These are phyloP conservation scores for Xiphophorus couchianus DNA, from an alignment of 2,113 vertebrate species.

Conservation along the genomic window DNA sequence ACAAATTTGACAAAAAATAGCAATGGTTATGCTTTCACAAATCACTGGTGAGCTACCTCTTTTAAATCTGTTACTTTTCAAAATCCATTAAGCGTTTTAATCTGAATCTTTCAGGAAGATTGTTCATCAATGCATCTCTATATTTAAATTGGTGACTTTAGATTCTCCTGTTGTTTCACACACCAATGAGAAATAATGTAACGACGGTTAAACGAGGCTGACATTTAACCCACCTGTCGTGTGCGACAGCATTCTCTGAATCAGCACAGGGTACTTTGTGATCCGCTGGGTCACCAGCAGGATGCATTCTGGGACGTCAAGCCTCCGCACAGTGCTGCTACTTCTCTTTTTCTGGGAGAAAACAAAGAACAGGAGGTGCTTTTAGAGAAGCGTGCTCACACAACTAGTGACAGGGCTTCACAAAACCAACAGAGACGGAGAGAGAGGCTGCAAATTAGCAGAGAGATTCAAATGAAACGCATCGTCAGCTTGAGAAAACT, in stretches of 20 bases:
- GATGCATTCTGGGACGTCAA: slow-evolving; percentile 96
- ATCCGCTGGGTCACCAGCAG: slow-evolving; percentile 96
- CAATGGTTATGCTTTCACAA: not conserved
- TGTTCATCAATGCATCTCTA: not conserved
- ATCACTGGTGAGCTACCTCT: not conserved
- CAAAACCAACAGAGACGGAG: not conserved
- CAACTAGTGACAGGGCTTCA: slow-evolving; percentile 38
- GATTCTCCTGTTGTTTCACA: too few relatives aligned
- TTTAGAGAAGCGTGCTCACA: slow-evolving; percentile 18
- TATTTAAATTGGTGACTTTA: not conserved
- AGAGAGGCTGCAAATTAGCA: not conserved
- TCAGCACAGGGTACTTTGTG: slow-evolving; percentile 94
- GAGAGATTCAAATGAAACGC: not conserved
- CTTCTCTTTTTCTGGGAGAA: slow-evolving; percentile 93
- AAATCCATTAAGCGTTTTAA: not conserved
- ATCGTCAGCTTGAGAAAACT: not conserved
- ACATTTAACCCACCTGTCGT: slow-evolving; percentile 85
- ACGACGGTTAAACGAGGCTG: not conserved
- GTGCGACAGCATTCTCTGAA: slow-evolving; percentile 92
- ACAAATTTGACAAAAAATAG: not conserved
- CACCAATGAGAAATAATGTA: not conserved
- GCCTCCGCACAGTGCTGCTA: slow-evolving; percentile 89
- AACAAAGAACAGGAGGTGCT: slow-evolving; percentile 16
- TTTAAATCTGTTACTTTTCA: not conserved
- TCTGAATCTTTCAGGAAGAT: not conserved